Base-by-base conservation (phyloP, 2,113 vertebrate genomes). In the Gopherus flavomarginatus region DNA sequence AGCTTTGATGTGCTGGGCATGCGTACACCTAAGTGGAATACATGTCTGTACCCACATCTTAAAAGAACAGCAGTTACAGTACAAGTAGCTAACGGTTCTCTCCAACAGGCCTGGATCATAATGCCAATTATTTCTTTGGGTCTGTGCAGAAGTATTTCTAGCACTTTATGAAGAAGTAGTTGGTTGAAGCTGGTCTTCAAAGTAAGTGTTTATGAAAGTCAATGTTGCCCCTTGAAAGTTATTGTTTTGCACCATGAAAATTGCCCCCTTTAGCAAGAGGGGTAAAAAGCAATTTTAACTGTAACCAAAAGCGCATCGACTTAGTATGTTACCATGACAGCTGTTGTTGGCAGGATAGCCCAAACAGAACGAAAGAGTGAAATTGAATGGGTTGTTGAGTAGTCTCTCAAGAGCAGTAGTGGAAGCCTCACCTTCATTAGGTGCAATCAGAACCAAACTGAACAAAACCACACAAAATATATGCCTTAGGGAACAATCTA, bases 351-450 rank as follows among this genome's bases (percentile, higher is more conserved):
- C 44, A 77, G 59, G 65, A 4, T 54, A 59, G 26, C 5, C 11
- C 31, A 5, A 17, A 27, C 80, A 72, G 65, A 54, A 50, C 79
- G 4, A 31, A 80, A 79, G 56, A 24, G 62, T 31, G 38, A 11
- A 53, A 35, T 50, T 11, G 8, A 1, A 52, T 27, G 72, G n/a
- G 27, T 5, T 0, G 0, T 10, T 27, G 31, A 52, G 8, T 3
- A 59, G 49, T 26, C 82, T 79, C 2, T 12, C 29, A 80, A 47
- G 1, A 0, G n/a, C 84, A 24, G 6, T 16, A 49, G 14, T 5
- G 29, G 26, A 72, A 38, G 3, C 59, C 35, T 47, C 29, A 54
- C 9, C 52, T 82, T 90, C 59, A 22, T 38, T 52, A 89, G 31
- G 65, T 92, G 27, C 8, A 78, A 78, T 44, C 13, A 78, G 27